Conservation (phyloP, 2,888 invertebrate species). For the Noctua janthina region DNA sequence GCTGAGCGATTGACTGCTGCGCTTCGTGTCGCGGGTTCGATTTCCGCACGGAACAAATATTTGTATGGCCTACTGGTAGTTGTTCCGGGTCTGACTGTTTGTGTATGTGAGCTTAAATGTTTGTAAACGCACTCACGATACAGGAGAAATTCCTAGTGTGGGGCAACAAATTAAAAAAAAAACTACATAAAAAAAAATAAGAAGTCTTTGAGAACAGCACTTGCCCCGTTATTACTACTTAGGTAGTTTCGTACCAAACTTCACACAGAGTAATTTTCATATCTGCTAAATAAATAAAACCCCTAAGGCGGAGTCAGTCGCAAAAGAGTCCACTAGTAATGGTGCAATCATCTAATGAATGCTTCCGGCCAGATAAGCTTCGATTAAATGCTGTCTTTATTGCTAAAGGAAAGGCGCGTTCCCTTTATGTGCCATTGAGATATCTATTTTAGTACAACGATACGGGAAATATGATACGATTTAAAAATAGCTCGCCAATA, state of each 20-base stretch:
- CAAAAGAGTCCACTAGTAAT: constrained; percentile 87
- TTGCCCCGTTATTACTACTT: too few relatives aligned
- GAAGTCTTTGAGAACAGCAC: not conserved
- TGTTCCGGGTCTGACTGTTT: too few relatives aligned
- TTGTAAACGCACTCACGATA: too few relatives aligned
- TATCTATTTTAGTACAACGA: constrained; percentile 81
- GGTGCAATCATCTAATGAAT: constrained; percentile 91
- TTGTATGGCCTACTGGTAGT: too few relatives aligned
- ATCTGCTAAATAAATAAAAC: constrained; percentile 72
- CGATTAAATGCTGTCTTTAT: constrained; percentile 90
- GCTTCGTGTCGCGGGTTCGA: too few relatives aligned
- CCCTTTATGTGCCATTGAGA: constrained; percentile 88
- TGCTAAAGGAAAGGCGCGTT: constrained; percentile 88
- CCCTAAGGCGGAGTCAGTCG: constrained; percentile 75
- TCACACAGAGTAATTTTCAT: constrained; percentile 61
- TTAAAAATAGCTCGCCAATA: constrained; percentile 55
- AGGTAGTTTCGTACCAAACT: not conserved
- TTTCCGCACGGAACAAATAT: too few relatives aligned
- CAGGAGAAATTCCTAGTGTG: too few relatives aligned
- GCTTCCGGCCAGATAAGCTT: constrained; percentile 90
- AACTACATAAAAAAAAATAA: too few relatives aligned
- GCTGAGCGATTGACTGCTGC: too few relatives aligned
- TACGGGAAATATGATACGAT: constrained; percentile 72
- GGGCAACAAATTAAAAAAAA: too few relatives aligned
- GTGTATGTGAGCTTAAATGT: too few relatives aligned